Percentiles rank a stretch among this genome's conserved stretches.
Evolutionary conservation across 2,113 vertebrate species (phyloP).

Genomic region (Muntiacus reevesi): DNA sequence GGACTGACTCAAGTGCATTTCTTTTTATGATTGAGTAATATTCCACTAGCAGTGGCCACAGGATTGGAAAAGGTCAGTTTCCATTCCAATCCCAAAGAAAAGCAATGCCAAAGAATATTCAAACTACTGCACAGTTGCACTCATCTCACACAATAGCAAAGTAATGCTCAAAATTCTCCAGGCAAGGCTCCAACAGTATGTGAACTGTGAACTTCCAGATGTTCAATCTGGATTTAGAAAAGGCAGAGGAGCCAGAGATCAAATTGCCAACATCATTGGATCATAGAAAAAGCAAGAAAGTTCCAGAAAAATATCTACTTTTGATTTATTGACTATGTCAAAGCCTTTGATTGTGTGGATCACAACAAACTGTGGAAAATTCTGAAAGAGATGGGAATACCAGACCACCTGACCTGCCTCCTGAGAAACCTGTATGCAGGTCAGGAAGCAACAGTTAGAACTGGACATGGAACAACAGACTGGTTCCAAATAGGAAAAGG

Average conservation of each 20-base stretch:
- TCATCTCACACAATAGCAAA: background rate
- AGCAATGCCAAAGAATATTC: background rate
- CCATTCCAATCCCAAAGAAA: background rate
- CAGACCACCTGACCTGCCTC: background rate
- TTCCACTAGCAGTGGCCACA: background rate
- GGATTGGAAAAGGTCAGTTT: background rate
- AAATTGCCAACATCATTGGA: background rate
- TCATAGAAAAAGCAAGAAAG: background rate
- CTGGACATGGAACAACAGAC: background rate
- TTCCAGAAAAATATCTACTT: background rate
- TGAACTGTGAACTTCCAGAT: background rate
- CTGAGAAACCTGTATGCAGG: background rate
- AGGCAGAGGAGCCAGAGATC: background rate
- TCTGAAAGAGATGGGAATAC: background rate
- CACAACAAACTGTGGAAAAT: background rate
- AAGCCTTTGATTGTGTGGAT: background rate
- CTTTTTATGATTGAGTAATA: background rate
- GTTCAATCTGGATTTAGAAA: background rate
- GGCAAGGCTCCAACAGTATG: accelerated
- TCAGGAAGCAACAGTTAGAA: background rate
- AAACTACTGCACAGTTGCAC: background rate
- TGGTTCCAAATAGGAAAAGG: background rate
- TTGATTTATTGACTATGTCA: background rate
- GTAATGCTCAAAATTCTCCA: background rate
- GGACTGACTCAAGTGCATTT: background rate